Base-by-base conservation (phyloP, 2,888 invertebrate species). In the Drosophila diplacantha region DNA sequence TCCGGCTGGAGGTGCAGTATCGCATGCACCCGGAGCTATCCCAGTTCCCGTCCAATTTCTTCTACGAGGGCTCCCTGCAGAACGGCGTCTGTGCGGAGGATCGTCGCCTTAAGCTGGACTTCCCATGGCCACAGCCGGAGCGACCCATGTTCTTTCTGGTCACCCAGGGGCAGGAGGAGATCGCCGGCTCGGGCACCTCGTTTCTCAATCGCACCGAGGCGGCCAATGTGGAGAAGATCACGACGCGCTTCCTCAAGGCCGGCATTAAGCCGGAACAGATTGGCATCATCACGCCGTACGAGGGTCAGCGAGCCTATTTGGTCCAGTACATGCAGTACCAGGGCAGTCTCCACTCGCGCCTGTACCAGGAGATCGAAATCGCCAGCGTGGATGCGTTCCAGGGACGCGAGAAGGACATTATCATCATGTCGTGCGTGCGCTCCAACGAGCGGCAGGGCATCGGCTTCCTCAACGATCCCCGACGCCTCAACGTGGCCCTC, bases 331-430 rank as follows among this genome's bases (percentile, higher is more conserved):
- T 99, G 98, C 98, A 99, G 88, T 97, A 97, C 86, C 98, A 98
- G 86, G 99, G 99, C 12, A 95, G 97, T 12, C 90, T 99, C 56
- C 98, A 99, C 86, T 95, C 97, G 35, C 98, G 98, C 85, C 90
- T 99, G 0, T 99, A 99, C 87, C 95, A 98, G 89, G 98, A 99
- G 86, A 97, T 99, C 56, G 99, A 99, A 89, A 98, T 99, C 0
- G 99, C 99, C 9, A 98, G 98, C 89, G 99, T 99, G 4, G 99
- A 99, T 88, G 99, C 99, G 0, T 99, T 99, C 88, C 98, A 99
- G 88, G 99, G 99, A 0, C 91, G 99, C 49, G 99, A 99, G 86
- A 99, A 99, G 85, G 99, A 99, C 85, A 95, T 99, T 60, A 99
- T 99, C 74, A 97, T 99, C 54, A 96, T 99, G 94, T 98, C 98